A percentile compares a stretch with the other conserved stretches of the same genome.
Conservation (phyloP, 2,797 vertebrate genomes). For the Clarias pachynema region DNA sequence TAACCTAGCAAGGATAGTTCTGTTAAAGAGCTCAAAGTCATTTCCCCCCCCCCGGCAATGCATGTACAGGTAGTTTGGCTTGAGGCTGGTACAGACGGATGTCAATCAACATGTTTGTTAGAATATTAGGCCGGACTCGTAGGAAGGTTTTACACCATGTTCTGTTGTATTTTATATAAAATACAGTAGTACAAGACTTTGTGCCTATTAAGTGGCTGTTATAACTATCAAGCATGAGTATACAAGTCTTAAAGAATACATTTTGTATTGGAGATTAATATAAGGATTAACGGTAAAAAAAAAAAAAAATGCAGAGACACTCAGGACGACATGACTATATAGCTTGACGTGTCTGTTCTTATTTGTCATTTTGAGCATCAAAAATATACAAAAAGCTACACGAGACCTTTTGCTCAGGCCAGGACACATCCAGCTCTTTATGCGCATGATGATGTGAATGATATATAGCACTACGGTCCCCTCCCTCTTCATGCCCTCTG, state of each 20-base stretch:
- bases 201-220: background rate
- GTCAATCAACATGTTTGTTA: background rate
- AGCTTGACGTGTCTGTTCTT: background rate
- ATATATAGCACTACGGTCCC: constrained; percentile 12
- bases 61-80: background rate
- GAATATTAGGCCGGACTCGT: background rate
- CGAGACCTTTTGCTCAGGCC: background rate
- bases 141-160: background rate
- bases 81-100: background rate
- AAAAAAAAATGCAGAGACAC: background rate
- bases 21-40: background rate
- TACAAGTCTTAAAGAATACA: background rate
- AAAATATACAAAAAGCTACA: background rate
- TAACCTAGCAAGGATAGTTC: background rate
- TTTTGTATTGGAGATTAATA: background rate
- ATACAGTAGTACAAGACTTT: background rate
- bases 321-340: background rate
- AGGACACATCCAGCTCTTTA: constrained; percentile 11
- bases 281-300: background rate
- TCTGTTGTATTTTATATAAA: background rate
- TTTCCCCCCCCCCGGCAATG: no score
- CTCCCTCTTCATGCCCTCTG: constrained; percentile 12
- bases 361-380: background rate
- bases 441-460: constrained; percentile 16
- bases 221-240: background rate